phyloP scores from a whole-genome alignment of 2,888 invertebrate genomes.

The Tipula helvola region DNA sequence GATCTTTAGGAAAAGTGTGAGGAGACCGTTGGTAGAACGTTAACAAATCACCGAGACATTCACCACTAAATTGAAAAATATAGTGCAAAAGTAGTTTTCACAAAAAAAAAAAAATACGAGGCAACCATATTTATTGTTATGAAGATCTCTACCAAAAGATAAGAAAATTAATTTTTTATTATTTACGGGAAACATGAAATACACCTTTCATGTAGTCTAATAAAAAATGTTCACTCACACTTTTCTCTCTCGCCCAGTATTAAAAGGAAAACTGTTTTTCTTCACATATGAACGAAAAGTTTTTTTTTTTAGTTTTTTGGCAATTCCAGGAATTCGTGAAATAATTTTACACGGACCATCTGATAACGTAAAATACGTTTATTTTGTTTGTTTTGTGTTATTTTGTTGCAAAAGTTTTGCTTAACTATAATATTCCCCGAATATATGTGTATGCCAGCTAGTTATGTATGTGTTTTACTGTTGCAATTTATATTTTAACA shows the following conservation, averaged over 20 bases:
- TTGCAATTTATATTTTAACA: background rate
- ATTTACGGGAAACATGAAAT: background rate
- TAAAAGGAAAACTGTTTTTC: background rate
- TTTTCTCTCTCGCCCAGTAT: background rate
- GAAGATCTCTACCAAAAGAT: background rate
- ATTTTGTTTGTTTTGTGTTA: background rate
- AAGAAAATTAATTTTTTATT: background rate
- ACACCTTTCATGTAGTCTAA: background rate
- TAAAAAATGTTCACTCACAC: background rate
- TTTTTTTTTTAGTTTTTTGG: background rate
- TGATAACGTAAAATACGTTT: background rate
- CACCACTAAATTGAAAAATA: too few species aligned
- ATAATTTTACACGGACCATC: slow-evolving; percentile 10
- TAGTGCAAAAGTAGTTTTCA: too few species aligned
- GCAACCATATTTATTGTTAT: background rate
- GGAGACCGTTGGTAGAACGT: too few species aligned
- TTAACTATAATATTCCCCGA: background rate
- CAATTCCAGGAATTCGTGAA: slow-evolving; percentile 9
- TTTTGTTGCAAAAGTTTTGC: background rate
- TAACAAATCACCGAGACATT: too few species aligned
- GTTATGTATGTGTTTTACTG: background rate
- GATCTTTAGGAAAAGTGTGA: too few species aligned
- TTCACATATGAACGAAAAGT: background rate
- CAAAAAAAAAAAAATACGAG: too few species aligned
- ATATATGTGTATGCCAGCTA: too few species aligned